phyloP scores from a whole-genome alignment of 2,113 vertebrate genomes.

The Chlamydotis undulata region DNA sequence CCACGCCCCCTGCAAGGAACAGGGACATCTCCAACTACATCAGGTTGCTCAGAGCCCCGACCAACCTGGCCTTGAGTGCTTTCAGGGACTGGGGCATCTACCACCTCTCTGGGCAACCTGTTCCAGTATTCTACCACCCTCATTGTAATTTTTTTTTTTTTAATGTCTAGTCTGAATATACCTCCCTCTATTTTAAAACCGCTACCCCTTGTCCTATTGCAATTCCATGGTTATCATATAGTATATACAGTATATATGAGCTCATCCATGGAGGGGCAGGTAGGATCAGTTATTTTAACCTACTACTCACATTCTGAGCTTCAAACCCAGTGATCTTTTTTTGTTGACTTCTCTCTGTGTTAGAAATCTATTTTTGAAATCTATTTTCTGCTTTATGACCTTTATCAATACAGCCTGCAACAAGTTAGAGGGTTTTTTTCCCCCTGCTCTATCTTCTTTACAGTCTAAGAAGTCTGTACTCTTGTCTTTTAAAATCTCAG shows the following conservation, averaged over 20 bases:
- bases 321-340: not conserved
- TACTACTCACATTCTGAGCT: not conserved
- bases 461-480: not conserved
- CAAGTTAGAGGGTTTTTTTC: rapidly evolving
- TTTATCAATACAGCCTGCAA: not conserved
- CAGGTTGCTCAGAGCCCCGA: too few species aligned
- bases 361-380: not conserved
- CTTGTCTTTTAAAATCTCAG: not conserved
- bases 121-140: too few species aligned
- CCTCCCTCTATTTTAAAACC: too few species aligned
- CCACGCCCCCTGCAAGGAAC: too few species aligned
- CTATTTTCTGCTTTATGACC: not conserved
- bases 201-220: too few species aligned
- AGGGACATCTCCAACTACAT: too few species aligned
- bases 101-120: too few species aligned
- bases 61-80: too few species aligned
- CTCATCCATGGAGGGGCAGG: not conserved
- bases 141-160: too few species aligned
- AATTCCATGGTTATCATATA: not conserved
- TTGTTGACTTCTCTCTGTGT: not conserved
- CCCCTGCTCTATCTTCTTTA: not conserved
- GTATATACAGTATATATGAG: rapidly evolving
- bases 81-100: too few species aligned
- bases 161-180: too few species aligned
- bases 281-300: not conserved